These are phyloP conservation scores for Thaumetopoea pityocampa DNA, from an alignment of 1,140 invertebrate species.

Conservation along the genomic window DNA sequence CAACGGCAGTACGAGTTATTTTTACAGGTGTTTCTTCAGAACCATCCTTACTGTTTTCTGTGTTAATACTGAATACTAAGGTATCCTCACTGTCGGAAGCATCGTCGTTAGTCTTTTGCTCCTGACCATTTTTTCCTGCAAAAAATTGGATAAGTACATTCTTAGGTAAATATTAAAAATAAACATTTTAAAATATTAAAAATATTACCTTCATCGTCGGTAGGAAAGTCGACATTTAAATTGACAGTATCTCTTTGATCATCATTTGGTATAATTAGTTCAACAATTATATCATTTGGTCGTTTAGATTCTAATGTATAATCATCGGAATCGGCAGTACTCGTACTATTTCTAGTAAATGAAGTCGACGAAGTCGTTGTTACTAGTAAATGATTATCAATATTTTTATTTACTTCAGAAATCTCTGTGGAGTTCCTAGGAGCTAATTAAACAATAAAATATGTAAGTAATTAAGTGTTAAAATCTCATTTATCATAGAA, in stretches of 20 bases:
- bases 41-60: neutral
- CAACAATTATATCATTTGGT: neutral
- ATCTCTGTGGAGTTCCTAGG: neutral
- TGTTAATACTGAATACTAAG: neutral
- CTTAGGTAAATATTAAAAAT: slow-evolving; percentile 1
- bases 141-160: neutral
- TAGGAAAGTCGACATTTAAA: slow-evolving; percentile 1
- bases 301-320: slow-evolving; percentile 2
- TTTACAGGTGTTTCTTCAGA: neutral
- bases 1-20: neutral
- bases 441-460: slow-evolving; percentile 6
- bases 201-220: slow-evolving; percentile 6
- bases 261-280: neutral
- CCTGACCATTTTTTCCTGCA: no score
- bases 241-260: neutral
- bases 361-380: neutral
- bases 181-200: slow-evolving; percentile 3
- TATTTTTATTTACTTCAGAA: neutral
- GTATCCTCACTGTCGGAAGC: neutral
- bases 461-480: slow-evolving; percentile 1
- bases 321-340: neutral
- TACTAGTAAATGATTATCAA: neutral
- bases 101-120: no score
- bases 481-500: slow-evolving; percentile 2
- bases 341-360: neutral